phyloP scores from a whole-genome alignment of 2,113 vertebrate genomes.

The Bos indicus region DNA sequence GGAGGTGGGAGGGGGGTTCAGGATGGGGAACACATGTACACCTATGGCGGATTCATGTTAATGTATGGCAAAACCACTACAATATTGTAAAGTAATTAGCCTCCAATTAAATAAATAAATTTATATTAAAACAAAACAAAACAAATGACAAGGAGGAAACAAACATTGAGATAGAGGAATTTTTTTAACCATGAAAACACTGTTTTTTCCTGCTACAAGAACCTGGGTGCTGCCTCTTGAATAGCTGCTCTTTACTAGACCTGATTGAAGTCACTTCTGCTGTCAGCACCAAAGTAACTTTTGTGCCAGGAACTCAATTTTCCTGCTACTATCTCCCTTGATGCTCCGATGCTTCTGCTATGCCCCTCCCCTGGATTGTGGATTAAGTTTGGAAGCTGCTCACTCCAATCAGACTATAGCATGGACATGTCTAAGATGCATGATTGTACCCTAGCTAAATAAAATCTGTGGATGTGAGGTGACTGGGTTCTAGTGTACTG shows the following conservation, averaged over 20 bases:
- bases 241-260: background rate
- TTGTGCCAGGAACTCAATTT: background rate
- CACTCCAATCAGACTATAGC: background rate
- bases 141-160: background rate
- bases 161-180: background rate
- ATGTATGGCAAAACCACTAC: background rate
- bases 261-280: background rate
- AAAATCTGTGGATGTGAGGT: background rate
- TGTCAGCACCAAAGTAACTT: background rate
- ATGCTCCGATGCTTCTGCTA: background rate
- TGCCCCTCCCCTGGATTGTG: background rate
- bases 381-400: background rate
- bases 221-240: background rate
- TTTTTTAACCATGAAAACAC: background rate
- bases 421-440: background rate
- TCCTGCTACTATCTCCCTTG: background rate
- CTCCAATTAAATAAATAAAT: background rate
- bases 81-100: background rate
- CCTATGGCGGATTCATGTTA: background rate
- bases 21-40: background rate
- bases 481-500: background rate
- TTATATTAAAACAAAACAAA: background rate
- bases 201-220: background rate
- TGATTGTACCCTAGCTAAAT: background rate
- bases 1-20: background rate